Base-by-base conservation (phyloP, 2,888 invertebrate species). In the Eutolmus rufibarbis region DNA sequence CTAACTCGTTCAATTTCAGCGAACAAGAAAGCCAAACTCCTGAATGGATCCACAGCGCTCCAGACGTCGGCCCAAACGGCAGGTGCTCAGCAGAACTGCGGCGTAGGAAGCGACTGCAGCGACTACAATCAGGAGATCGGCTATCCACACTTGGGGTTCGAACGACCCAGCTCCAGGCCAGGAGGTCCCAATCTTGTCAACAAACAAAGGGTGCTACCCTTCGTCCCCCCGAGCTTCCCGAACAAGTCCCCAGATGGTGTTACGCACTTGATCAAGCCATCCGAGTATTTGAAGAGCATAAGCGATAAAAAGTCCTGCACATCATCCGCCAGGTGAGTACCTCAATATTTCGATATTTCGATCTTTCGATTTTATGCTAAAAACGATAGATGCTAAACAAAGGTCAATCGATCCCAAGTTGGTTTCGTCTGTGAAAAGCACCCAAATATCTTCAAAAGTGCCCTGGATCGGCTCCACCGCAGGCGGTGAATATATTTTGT, bases 181-280 rank as follows among this genome's bases (percentile, higher is more conserved):
- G 92, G 91, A 79, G 93, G 93, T 87, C 94, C 94, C 89, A 95
- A 96, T 94, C 94, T 96, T 93, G 96, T 96, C 91, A 96, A 96
- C 94, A 97, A 96, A 93, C 97, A 97, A 92, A 94, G 97, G 92
- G 97, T 95, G 90, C 94, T 97, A 90, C 97, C 98, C 89, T 98
- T 98, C 94, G 96, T 98, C 91, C 98, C 97, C 88, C 98, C 98
- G 88, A 96, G 97, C 93, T 98, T 98, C 93, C 96, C 96, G 87
- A 94, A 95, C 91, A 93, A 94, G 87, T 92, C 92, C 66, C 94
- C 94, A 89, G 95, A 95, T 92, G 96, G 96, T 91, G 95, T 96
- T 88, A 96, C 97, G 93, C 95, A 96, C 88, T 95, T 98, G 89
- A 97, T 98, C 92, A 98, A 98, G 91, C 98, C 98, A 87, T 97